phyloP scores from a whole-genome alignment of 1,140 invertebrate genomes.

The Ctenoplectra terminalis region DNA sequence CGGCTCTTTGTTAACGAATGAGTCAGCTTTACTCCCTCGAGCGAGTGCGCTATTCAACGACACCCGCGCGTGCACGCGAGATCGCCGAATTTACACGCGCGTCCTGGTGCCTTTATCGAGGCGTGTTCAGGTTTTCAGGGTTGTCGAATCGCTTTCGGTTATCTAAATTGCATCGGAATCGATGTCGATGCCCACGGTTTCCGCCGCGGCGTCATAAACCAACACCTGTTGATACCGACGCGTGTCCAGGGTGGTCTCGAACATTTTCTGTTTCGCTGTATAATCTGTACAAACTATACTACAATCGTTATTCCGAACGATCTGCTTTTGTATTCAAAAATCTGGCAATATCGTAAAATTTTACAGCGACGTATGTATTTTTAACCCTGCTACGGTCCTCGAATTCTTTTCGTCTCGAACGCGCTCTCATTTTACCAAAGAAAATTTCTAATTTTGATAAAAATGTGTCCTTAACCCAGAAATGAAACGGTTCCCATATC shows the following conservation, averaged over 20 bases:
- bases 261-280: too few species aligned
- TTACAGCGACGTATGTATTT: too few species aligned
- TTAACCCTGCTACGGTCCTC: too few species aligned
- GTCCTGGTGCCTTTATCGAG: conserved; percentile 66
- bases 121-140: conserved; percentile 72
- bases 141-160: conserved; percentile 80
- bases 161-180: conserved; percentile 83
- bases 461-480: too few species aligned
- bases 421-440: too few species aligned
- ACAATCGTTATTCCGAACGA: too few species aligned
- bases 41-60: conserved; percentile 30
- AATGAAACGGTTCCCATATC: too few species aligned
- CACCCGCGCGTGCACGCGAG: conserved; percentile 57
- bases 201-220: conserved; percentile 78
- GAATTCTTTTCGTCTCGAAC: too few species aligned
- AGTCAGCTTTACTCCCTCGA: conserved; percentile 28
- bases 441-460: too few species aligned
- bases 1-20: background rate
- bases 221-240: conserved; percentile 77
- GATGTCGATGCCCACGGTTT: conserved; percentile 79
- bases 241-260: conserved; percentile 65
- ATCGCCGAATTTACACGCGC: conserved; percentile 59
- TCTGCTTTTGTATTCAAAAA: too few species aligned
- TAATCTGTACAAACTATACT: too few species aligned
- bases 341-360: too few species aligned